phyloP scores from a whole-genome alignment of 2,797 vertebrate genomes.

The Dendrocincla fuliginosa region DNA sequence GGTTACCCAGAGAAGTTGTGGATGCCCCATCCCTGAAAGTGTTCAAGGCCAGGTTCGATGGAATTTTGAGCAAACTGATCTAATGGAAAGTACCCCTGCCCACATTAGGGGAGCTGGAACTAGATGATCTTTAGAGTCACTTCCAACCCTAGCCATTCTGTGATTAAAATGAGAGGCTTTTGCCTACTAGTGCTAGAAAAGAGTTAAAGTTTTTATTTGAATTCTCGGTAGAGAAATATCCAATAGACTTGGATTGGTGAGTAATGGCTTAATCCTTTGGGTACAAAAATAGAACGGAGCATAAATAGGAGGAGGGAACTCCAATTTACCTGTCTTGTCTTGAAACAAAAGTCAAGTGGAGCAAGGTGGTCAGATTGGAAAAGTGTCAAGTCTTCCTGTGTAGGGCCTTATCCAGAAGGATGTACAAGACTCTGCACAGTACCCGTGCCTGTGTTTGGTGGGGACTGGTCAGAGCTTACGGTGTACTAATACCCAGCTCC shows the following conservation, averaged over 20 bases:
- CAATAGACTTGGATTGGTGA: neutral
- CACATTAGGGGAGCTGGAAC: neutral
- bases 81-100: neutral
- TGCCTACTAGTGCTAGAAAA: neutral
- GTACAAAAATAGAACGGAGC: neutral
- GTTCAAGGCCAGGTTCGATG: neutral
- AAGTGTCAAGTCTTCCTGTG: neutral
- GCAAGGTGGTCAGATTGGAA: neutral
- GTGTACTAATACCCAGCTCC: neutral
- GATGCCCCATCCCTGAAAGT: neutral
- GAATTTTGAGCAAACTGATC: neutral
- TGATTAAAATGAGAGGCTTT: neutral
- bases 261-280: neutral
- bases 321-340: neutral
- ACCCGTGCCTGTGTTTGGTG: neutral
- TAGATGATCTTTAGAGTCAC: no score
- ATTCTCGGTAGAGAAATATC: neutral
- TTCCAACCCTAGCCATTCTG: neutral
- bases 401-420: neutral
- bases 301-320: neutral
- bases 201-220: neutral
- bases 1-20: neutral
- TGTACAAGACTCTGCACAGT: accelerated
- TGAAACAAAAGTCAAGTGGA: neutral
- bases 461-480: neutral